These are phyloP conservation scores for Neofelis nebulosa DNA, from an alignment of 2,113 vertebrate genomes.

Conservation along the genomic window DNA sequence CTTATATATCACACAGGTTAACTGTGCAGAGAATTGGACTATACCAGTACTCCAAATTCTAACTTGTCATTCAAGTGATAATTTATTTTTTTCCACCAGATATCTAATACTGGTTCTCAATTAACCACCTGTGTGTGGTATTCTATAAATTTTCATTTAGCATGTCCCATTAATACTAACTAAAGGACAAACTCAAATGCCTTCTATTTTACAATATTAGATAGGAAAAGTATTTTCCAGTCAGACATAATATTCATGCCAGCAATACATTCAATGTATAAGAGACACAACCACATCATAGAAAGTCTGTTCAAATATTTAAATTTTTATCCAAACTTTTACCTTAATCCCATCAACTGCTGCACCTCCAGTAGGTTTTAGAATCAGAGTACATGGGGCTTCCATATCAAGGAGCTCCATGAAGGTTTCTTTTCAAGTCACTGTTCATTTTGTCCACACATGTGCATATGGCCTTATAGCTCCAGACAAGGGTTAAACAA, in stretches of 20 bases:
- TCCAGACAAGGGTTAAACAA: not conserved
- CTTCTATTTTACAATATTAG: not conserved
- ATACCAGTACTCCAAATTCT: not conserved
- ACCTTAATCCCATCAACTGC: not conserved
- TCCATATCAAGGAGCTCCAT: not conserved
- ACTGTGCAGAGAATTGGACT: not conserved
- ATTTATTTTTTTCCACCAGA: not conserved
- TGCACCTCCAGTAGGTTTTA: not conserved
- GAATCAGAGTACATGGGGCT: not conserved
- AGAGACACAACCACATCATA: not conserved
- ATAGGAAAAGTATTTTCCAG: not conserved
- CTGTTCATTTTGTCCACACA: not conserved
- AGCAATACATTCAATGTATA: not conserved
- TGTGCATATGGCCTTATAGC: not conserved
- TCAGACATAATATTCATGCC: not conserved
- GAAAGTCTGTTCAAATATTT: not conserved
- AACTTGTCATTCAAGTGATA: not conserved
- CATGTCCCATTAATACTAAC: not conserved
- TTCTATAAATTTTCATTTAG: not conserved
- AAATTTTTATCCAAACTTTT: not conserved
- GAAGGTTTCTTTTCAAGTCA: not conserved
- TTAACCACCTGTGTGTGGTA: not conserved
- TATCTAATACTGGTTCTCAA: not conserved
- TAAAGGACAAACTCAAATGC: not conserved
- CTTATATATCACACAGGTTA: not conserved